Base-by-base conservation (phyloP, 2,113 vertebrate genomes). In the Campylorhamphus procurvoides region DNA sequence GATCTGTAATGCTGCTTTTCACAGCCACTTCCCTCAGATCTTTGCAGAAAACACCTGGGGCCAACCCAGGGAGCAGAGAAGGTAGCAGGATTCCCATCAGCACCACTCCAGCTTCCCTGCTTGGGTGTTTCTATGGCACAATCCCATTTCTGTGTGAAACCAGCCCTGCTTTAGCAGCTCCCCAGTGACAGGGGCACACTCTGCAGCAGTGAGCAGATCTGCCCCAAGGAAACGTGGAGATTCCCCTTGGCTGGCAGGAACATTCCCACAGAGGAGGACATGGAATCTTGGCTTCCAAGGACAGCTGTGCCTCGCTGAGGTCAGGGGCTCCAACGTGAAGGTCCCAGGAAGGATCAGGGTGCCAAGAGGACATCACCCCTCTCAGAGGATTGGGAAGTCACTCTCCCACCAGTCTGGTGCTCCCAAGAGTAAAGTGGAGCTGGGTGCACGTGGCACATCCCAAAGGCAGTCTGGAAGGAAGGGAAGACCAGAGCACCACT, bases 121-220 rank as follows among this genome's bases (percentile, higher is more conserved):
- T 62, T 33, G 20, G 10, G 28, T 23, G 35, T 4, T 85, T 69
- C 59, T 27, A 31, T 18, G 35, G 66, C 63, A 74, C 29, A 71
- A 75, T 5, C 11, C n/a, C 10, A 14, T 80, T 72, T 31, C 7
- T 35, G 29, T 18, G 31, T 31, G 53, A 89, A 82, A 42, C 5
- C 53, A 79, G 78, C 52, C 18, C 39, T 12, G 52, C 50, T 71
- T 40, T 40, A 33, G 58, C 35, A 71, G 89, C 24, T 25, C 28
- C 25, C 23, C 59, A 33, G 1, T 7, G n/a, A 17, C 20, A 47
- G 11, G 2, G 73, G 28, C 53, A 17, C 10, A 2, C 7, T 1
- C 6, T 35, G 78, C 29, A 49, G 74, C 11, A 42, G 46, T 8
- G 44, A 80, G 64, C 14, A 9, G 18, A 62, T 13, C 50, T 84